These are phyloP conservation scores for Dipodomys spectabilis DNA, from an alignment of 2,113 vertebrate genomes.

Conservation along the genomic window DNA sequence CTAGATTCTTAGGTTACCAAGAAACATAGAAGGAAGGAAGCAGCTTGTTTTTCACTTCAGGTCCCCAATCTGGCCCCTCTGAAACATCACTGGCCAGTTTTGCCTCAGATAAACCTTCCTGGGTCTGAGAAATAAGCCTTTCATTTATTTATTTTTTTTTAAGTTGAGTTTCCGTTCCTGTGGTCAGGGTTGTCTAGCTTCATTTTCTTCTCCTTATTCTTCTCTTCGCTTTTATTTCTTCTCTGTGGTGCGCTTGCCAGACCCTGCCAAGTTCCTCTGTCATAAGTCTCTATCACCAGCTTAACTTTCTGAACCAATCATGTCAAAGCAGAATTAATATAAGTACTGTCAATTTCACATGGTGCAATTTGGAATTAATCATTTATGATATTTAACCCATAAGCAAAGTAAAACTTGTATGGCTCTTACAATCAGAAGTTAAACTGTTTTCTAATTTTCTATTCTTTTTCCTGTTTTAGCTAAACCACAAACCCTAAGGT, in stretches of 20 bases:
- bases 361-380: slow-evolving; percentile 42
- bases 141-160: slow-evolving; percentile 24
- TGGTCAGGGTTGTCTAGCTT: slow-evolving; percentile 54
- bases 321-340: slow-evolving; percentile 47
- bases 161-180: slow-evolving; percentile 35
- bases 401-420: slow-evolving; percentile 18
- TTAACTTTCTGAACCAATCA: slow-evolving; percentile 49
- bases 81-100: neutral
- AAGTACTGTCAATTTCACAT: slow-evolving; percentile 41
- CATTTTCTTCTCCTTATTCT: slow-evolving; percentile 40
- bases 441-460: neutral
- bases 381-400: slow-evolving; percentile 8
- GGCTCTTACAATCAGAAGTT: neutral
- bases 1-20: neutral
- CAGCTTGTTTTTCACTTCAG: slow-evolving; percentile 34
- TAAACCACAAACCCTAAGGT: neutral
- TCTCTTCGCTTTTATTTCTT: slow-evolving; percentile 56
- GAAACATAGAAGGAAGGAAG: neutral
- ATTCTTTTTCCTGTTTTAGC: neutral
- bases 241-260: neutral
- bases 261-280: slow-evolving; percentile 60
- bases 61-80: neutral
- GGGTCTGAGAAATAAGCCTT: neutral
- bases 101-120: slow-evolving; percentile 50
- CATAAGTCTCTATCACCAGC: slow-evolving; percentile 44